phyloP scores from a whole-genome alignment of 2,797 vertebrate species.

The Helarctos malayanus region DNA sequence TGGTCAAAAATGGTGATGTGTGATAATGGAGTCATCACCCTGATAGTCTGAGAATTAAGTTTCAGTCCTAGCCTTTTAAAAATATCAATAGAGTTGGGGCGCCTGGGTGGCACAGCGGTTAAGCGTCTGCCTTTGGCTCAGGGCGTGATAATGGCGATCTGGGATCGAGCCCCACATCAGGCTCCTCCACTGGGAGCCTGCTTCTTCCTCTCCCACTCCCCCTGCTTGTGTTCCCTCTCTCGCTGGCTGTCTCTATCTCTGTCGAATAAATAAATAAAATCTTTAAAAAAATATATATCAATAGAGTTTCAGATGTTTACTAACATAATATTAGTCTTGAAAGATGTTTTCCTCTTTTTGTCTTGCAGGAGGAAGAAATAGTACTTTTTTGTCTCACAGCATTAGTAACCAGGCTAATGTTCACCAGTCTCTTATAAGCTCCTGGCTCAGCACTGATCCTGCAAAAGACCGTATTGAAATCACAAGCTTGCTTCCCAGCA shows the following conservation, averaged over 20 bases:
- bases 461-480: conserved; percentile 96
- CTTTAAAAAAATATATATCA: too few relatives aligned
- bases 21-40: conserved; percentile 14
- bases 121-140: too few relatives aligned
- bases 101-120: too few relatives aligned
- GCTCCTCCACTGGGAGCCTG: too few relatives aligned
- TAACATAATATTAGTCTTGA: conserved; percentile 42
- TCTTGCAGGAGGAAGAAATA: conserved; percentile 93
- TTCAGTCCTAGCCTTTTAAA: neutral
- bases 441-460: conserved; percentile 96
- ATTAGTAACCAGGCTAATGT: conserved; percentile 90
- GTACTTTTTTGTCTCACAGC: conserved; percentile 92
- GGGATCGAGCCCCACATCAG: too few relatives aligned
- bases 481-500: conserved; percentile 95
- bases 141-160: too few relatives aligned
- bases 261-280: too few relatives aligned
- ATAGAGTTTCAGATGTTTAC: neutral
- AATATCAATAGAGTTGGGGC: neutral
- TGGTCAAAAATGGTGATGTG: neutral
- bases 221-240: too few relatives aligned
- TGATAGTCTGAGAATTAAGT: conserved; percentile 31
- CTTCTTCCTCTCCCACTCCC: too few relatives aligned
- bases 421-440: conserved; percentile 93
- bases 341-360: neutral
- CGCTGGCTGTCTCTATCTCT: too few relatives aligned